Base-by-base conservation (phyloP, 2,113 vertebrate species). In the Indicator indicator region DNA sequence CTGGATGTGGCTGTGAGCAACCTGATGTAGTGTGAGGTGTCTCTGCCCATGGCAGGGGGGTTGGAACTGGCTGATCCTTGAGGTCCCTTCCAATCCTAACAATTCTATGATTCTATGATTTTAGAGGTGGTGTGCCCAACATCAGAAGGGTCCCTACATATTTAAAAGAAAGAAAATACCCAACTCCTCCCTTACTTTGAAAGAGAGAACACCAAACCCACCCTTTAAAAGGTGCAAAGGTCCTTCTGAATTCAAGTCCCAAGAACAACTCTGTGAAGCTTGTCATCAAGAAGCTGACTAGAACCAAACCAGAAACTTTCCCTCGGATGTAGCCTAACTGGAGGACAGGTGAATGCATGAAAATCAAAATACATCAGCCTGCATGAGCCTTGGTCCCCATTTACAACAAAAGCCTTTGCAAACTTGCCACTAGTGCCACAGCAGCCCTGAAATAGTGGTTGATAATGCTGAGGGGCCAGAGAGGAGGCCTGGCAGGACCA, bases 391-490 rank as follows among this genome's bases (percentile, higher is more conserved):
- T 9, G 2, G 38, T 58, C 65, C 28, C 33, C 4, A 4, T 24
- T 81, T 32, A 46, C 19, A 42, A 38, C 5, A 30, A 86, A 62
- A 88, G 26, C 56, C 46, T 72, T 58, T 73, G 40, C 33, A 68
- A 58, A 72, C 67, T 62, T 54, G 23, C 14, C 9, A 6, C 30
- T 32, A 56, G 19, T 4, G 6, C 11, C 20, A 50, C 48, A 59
- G 52, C 52, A 83, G 50, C 30, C 30, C 11, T 1, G 1, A 75
- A 75, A 62, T 2, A 72, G 15, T 0, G 0, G 16, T 1, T 0
- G 0, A 4, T 42, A 40, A 52, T 0, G 3, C 21, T 50, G 44
- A 58, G 23, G 32, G 54, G 40, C 19, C 0, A 3, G 8, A 50
- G 52, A 42, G 16, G 30, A 52, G 67, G 63, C 11, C 12, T 42